These are phyloP conservation scores for Gallinago stenura DNA, from an alignment of 2,797 vertebrate species.

Conservation along the genomic window DNA sequence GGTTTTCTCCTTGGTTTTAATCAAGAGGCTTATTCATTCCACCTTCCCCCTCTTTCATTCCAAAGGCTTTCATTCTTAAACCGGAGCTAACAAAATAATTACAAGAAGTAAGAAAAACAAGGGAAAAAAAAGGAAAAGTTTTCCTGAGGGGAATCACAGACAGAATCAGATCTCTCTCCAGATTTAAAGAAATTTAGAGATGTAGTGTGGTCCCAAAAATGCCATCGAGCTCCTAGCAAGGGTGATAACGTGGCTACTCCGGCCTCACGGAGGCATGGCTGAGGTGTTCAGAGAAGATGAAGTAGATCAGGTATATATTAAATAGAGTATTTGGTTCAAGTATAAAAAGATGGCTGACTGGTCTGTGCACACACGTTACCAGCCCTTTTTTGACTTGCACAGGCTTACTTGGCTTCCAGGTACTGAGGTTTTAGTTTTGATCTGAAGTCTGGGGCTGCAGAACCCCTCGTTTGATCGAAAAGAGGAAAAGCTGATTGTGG, in stretches of 20 bases:
- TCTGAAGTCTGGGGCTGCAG: background rate
- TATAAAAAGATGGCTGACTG: background rate
- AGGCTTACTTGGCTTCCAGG: background rate
- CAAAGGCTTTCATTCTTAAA: background rate
- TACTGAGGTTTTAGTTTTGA: background rate
- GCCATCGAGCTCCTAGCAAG: fast-evolving
- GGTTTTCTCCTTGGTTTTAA: background rate
- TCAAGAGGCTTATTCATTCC: background rate
- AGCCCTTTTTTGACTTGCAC: background rate
- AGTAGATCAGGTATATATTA: background rate
- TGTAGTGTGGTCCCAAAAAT: background rate
- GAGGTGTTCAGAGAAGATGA: background rate
- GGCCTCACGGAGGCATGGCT: fast-evolving
- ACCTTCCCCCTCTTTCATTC: background rate
- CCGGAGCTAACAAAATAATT: background rate
- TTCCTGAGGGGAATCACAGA: background rate
- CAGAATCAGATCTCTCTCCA: background rate
- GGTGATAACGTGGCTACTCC: fast-evolving
- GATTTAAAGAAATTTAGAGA: background rate
- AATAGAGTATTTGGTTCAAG: background rate
- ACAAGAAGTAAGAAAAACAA: background rate
- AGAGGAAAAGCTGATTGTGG: background rate
- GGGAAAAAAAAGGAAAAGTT: background rate
- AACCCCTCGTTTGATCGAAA: background rate
- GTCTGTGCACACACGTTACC: fast-evolving